Conservation (phyloP, 2,797 vertebrate genomes). For the Bufotes viridis region DNA sequence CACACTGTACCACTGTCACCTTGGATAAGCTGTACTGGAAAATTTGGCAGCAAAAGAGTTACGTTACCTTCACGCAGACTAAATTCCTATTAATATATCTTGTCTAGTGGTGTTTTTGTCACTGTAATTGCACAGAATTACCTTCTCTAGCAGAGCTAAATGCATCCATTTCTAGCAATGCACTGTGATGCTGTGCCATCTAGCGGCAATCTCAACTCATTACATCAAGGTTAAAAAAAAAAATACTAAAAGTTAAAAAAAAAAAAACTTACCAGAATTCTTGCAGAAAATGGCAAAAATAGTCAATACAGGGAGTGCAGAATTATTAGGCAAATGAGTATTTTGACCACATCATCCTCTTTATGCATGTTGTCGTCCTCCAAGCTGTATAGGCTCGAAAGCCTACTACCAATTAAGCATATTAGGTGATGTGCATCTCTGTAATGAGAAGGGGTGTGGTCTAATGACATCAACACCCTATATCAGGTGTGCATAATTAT, state of each 20-base stretch:
- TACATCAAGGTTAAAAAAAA: neutral
- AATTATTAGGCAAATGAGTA: too few relatives aligned
- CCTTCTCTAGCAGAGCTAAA: conserved; percentile 8
- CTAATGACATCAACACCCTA: too few relatives aligned
- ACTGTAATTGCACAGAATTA: conserved; percentile 38
- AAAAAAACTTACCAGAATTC: neutral
- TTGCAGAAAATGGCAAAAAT: neutral
- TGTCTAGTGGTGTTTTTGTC: conserved; percentile 38
- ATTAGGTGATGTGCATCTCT: too few relatives aligned
- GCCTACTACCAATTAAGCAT: too few relatives aligned
- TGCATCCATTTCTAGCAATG: neutral
- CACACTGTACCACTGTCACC: neutral
- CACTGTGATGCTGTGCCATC: conserved; percentile 5
- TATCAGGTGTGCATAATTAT: too few relatives aligned
- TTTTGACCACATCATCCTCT: too few relatives aligned
- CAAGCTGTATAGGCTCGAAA: too few relatives aligned
- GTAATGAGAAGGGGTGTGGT: too few relatives aligned
- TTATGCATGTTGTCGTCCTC: too few relatives aligned
- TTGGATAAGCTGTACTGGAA: neutral
- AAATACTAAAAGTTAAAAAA: too few relatives aligned
- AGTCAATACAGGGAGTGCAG: too few relatives aligned
- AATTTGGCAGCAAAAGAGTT: neutral
- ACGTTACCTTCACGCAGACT: neutral
- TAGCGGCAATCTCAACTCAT: neutral
- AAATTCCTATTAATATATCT: conserved; percentile 40